Conservation (phyloP, 2,888 invertebrate genomes). For the Lottia gigantea region DNA sequence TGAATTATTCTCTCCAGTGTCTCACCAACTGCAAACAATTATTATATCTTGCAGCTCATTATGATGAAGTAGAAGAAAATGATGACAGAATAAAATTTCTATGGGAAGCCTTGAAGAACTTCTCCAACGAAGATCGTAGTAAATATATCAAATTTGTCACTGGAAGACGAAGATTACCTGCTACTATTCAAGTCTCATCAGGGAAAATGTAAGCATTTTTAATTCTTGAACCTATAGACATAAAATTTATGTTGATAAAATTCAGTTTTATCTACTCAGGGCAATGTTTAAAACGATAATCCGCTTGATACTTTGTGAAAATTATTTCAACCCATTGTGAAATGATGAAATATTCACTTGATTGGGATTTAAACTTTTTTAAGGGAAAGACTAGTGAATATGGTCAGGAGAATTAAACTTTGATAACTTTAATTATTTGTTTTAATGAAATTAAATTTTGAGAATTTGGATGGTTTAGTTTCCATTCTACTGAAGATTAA, state of each 20-base stretch:
- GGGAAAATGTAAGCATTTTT: conserved; percentile 55
- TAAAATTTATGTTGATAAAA: no score
- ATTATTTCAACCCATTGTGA: background rate
- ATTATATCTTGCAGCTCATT: conserved; percentile 52
- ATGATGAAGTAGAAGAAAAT: conserved; percentile 64
- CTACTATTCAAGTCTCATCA: conserved; percentile 63
- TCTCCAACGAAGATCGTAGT: conserved; percentile 67
- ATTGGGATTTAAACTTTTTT: no score
- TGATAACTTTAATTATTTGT: no score
- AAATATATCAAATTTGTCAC: conserved; percentile 67
- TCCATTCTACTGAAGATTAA: background rate
- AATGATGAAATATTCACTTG: background rate
- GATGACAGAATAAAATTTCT: conserved; percentile 63
- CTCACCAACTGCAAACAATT: no score
- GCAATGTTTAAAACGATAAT: no score
- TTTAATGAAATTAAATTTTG: background rate
- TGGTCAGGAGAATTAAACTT: no score
- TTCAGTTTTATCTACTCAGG: no score
- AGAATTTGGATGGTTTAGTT: background rate
- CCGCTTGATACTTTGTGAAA: no score
- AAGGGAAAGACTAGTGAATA: no score
- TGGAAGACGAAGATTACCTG: conserved; percentile 65
- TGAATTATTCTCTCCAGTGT: no score
- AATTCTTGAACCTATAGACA: background rate
- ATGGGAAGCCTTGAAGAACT: conserved; percentile 65